phyloP scores from a whole-genome alignment of 2,113 vertebrate species.

The Amphiprion ocellaris region DNA sequence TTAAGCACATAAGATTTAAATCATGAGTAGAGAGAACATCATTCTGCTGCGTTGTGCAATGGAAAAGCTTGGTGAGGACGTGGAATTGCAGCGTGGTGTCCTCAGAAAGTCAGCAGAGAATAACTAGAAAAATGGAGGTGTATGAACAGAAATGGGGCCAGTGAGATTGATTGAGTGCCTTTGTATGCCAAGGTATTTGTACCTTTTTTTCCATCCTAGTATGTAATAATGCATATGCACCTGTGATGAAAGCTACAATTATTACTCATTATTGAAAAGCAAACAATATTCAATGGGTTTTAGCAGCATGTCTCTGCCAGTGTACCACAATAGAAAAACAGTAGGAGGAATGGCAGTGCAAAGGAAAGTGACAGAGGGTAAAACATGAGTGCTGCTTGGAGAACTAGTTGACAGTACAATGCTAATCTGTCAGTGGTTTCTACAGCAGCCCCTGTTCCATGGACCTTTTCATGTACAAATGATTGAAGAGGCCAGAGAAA shows the following conservation, averaged over 20 bases:
- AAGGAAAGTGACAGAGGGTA: conserved; percentile 28
- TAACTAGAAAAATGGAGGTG: conserved; percentile 53
- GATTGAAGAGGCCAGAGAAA: conserved; percentile 59
- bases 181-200: conserved; percentile 44
- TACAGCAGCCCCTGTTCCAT: conserved; percentile 11
- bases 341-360: conserved; percentile 13
- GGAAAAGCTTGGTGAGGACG: conserved; percentile 47
- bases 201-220: conserved; percentile 8
- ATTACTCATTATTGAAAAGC: conserved; percentile 26
- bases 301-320: conserved; percentile 22
- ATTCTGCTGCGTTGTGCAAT: conserved; percentile 1
- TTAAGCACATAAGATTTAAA: conserved; percentile 30
- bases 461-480: conserved; percentile 63
- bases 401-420: conserved; percentile 30
- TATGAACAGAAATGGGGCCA: conserved; percentile 56
- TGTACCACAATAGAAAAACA: conserved; percentile 31
- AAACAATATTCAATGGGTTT: conserved; percentile 32
- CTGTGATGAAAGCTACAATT: conserved; percentile 19
- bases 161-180: conserved; percentile 48
- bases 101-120: conserved; percentile 58
- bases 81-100: conserved; percentile 39
- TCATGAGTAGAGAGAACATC: conserved; percentile 13
- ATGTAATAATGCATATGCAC: conserved; percentile 9
- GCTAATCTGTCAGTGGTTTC: conserved; percentile 51
- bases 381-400: conserved; percentile 41